Evolutionary conservation across 1,140 invertebrate genomes (phyloP).

Genomic region (Zaprionus davidi): DNA sequence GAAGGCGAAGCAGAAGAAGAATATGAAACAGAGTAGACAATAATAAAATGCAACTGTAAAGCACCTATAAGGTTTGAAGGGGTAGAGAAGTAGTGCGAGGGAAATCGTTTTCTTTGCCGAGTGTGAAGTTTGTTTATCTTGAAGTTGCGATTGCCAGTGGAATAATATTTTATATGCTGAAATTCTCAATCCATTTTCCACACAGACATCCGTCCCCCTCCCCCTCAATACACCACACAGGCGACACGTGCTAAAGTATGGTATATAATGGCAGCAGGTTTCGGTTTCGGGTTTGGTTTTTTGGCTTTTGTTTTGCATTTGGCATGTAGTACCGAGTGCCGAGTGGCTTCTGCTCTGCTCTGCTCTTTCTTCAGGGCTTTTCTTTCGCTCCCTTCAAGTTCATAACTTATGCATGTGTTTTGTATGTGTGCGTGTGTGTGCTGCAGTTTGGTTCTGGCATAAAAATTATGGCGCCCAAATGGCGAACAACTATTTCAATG

Average conservation of each 20-base stretch:
- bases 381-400: constrained; percentile 26
- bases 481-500: constrained; percentile 45
- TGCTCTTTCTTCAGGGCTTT: constrained; percentile 6
- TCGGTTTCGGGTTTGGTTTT: constrained; percentile 14
- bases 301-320: constrained; percentile 18
- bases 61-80: neutral
- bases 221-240: neutral
- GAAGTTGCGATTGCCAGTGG: constrained; percentile 31
- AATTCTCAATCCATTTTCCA: constrained; percentile 16
- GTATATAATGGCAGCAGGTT: constrained; percentile 23
- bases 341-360: constrained; percentile 12
- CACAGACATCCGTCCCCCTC: neutral
- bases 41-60: constrained; percentile 11
- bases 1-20: neutral
- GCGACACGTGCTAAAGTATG: neutral
- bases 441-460: constrained; percentile 7
- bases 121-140: constrained; percentile 48
- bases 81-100: neutral
- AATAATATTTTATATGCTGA: constrained; percentile 44
- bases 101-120: neutral
- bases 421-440: neutral
- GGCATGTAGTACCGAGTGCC: constrained; percentile 26
- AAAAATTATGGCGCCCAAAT: constrained; percentile 54
- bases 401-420: constrained; percentile 57
- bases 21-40: constrained; percentile 1